Evolutionary conservation across 2,113 vertebrate genomes (phyloP), one percentile per base, ranked within the genome.

Genomic region (Hemicordylus capensis): DNA sequence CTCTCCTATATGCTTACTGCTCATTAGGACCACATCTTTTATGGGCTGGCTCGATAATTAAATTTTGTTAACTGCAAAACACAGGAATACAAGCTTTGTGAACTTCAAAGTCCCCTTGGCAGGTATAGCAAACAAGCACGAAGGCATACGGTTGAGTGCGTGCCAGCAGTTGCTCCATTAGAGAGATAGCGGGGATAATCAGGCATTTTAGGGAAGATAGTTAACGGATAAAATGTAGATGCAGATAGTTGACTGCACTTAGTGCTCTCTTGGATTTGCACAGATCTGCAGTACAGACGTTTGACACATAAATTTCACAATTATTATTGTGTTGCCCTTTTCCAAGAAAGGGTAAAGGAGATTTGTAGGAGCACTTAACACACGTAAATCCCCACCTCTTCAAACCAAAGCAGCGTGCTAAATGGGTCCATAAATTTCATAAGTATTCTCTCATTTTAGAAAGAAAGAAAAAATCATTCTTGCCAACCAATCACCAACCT

Each of bases 281-380:
- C 87, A 93, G 92, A 91, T 88, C 92, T 88, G 56, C 91, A 28
- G 58, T 85, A 88, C 93, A 94, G 94, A 91, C 94, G 77, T 85
- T 91, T 63, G 1, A 85, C 88, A 66, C 94, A 96, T 97, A 94
- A 96, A 96, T 97, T 94, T 89, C 86, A 73, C 94, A 88, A 94
- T 96, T 95, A 95, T 96, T 95, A 93, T 95, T 94, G 93, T 86
- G 91, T 92, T 96, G 96, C 93, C 96, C 95, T 96, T 97, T 96
- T 96, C 95, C 90, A 61, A 85, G 90, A 97, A 97, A 96, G 95
- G 96, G 94, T 95, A 96, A 88, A 92, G 92, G 92, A 96, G 96
- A 96, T 96, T 96, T 96, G 95, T 96, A 96, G 96, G 90, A 95
- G 93, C 88, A 91, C 90, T 95, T 96, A 95, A 86, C 95, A 92